Evolutionary conservation across 64 coral and sea anemone species (phyloP), one percentile per base, ranked within the genome.

Genomic region (Actinia equina): DNA sequence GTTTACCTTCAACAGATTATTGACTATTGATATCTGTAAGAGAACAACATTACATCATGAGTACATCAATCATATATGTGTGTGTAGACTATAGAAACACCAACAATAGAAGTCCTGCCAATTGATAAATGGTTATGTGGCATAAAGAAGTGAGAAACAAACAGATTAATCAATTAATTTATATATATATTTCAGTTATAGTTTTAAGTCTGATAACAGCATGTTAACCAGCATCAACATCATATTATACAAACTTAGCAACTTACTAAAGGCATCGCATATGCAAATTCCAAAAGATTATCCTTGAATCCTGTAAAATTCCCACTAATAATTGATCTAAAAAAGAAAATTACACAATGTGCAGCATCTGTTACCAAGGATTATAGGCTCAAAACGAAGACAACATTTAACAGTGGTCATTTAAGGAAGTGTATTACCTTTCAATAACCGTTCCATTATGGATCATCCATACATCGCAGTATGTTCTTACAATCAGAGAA

Each of bases 401-500:
- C 55, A 57, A 57, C 6, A 57, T 14, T 57, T 6, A 12, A 12
- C 55, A 57, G 55, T 57, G 55, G 52, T 14, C 13, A 12, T 16
- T 57, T 2, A 57, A 57, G 15, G 55, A 57, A 57, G 3, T 69
- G 63, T 30, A 30, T 25, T 74, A 95, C 94, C 94, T 92, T 83
- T 96, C 94, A 93, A 93, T 96, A 15, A 92, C n/a, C 37, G 94
- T 96, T 18, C 87, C 87, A 88, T 96, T 96, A 22, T 96, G 80
- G 86, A 96, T 96, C 94, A 96, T 96, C 94, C 94, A 96, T 4
- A 96, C 91, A 93, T 96, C 94, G 70, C 94, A 96, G 69, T 96
- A 96, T 13, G 94, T 96, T 56, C 94, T 82, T 3, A 88, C 79
- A 18, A 96, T 89, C 62, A 96, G 87, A 17, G 94, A 96, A 4